Percentiles rank a stretch among this genome's conserved stretches.
Evolutionary conservation across 2,888 invertebrate genomes (phyloP).

Genomic region (Caenorhabditis sp.): DNA sequence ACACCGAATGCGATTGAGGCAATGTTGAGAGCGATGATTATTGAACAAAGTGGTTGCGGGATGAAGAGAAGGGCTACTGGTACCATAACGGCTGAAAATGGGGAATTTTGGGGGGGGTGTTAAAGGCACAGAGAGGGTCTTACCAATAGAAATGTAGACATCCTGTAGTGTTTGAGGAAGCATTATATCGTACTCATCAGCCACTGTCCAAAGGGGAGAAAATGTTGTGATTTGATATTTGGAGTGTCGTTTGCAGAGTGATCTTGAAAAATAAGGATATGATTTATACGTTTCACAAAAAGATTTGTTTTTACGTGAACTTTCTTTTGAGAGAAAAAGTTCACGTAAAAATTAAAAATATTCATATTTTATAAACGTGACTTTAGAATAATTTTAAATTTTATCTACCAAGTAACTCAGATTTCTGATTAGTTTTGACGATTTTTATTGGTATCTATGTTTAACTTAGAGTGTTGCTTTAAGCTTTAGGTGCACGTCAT

Average conservation of each 20-base stretch:
- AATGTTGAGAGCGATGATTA: conserved; percentile 49
- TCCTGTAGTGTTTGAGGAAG: conserved; percentile 67
- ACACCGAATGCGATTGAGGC: conserved; percentile 66
- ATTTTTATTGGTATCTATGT: too few relatives aligned
- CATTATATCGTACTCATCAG: conserved; percentile 66
- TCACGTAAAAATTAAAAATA: too few relatives aligned
- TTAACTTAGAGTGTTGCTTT: too few relatives aligned
- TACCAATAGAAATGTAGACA: conserved; percentile 60
- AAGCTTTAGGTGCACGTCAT: too few relatives aligned
- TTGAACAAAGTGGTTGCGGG: conserved; percentile 62
- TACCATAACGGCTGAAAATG: conserved; percentile 59
- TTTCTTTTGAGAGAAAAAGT: too few relatives aligned
- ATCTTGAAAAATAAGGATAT: background rate
- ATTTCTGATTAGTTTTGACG: too few relatives aligned
- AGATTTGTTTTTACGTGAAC: background rate
- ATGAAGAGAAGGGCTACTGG: conserved; percentile 61
- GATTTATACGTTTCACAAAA: background rate
- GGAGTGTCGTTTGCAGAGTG: conserved; percentile 21
- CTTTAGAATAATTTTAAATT: too few relatives aligned
- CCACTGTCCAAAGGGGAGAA: conserved; percentile 62
- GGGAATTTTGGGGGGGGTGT: background rate
- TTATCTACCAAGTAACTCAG: too few relatives aligned
- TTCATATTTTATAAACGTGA: too few relatives aligned
- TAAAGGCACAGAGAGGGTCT: too few relatives aligned
- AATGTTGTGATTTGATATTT: conserved; percentile 51